Conservation (phyloP, 64 coral and sea anemone species). For the Montipora cactus region DNA sequence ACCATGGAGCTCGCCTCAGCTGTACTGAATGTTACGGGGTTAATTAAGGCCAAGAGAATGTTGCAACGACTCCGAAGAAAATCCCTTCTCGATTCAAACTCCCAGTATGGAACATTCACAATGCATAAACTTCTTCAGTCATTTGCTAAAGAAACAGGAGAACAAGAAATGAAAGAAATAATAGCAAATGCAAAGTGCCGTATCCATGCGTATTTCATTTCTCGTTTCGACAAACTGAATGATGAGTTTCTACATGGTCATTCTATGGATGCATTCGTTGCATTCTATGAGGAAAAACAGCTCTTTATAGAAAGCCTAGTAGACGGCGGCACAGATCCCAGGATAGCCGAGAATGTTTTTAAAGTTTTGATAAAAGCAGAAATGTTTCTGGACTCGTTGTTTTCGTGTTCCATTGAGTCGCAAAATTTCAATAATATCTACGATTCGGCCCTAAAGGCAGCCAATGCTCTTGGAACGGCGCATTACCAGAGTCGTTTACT, state of each 20-base stretch:
- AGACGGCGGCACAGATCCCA: not conserved
- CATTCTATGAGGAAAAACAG: slow-evolving; percentile 28
- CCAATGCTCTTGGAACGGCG: not conserved
- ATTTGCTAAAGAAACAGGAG: not conserved
- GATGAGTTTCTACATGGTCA: not conserved
- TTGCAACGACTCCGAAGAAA: slow-evolving; percentile 38
- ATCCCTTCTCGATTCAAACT: slow-evolving; percentile 15
- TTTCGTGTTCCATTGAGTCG: not conserved
- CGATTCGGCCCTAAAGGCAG: not conserved
- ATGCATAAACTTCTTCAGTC: slow-evolving; percentile 27
- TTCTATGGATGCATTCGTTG: not conserved
- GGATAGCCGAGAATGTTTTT: not conserved
- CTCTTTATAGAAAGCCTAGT: not conserved
- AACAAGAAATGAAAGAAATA: not conserved
- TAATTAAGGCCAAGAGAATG: not conserved
- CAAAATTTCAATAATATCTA: not conserved
- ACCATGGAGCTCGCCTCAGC: slow-evolving; percentile 11
- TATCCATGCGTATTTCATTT: not conserved
- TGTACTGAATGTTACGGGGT: not conserved
- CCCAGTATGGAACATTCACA: not conserved
- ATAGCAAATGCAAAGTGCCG: not conserved
- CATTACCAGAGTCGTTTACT: not conserved
- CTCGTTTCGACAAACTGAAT: not conserved
- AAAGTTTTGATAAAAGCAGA: slow-evolving; percentile 8
- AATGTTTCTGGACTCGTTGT: not conserved